A percentile compares a stretch with the other conserved stretches of the same genome.
phyloP scores from a whole-genome alignment of 2,113 vertebrate genomes.

The Lota lota region DNA sequence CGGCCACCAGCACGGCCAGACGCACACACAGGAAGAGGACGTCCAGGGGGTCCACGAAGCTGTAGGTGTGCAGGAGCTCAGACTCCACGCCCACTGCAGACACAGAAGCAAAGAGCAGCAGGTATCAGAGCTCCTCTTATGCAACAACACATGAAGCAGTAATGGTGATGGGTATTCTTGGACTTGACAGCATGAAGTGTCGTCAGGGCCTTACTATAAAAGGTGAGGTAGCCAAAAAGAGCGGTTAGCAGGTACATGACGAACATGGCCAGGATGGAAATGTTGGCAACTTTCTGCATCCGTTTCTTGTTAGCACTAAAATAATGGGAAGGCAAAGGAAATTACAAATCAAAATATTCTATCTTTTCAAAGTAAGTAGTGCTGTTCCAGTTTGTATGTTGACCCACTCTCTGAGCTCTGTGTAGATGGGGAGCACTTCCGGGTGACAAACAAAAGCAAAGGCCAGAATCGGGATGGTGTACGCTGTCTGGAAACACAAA shows the following conservation, averaged over 20 bases:
- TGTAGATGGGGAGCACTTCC: conserved; percentile 86
- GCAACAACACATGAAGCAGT: too few relatives aligned
- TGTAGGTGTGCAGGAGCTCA: conserved; percentile 84
- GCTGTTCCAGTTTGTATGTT: neutral
- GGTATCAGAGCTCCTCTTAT: too few relatives aligned
- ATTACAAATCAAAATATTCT: neutral
- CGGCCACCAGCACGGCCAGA: conserved; percentile 80
- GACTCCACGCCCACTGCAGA: conserved; percentile 72
- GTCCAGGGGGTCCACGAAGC: conserved; percentile 68
- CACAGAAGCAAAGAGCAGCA: too few relatives aligned
- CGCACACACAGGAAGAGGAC: conserved; percentile 79
- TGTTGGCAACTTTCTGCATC: conserved; percentile 82
- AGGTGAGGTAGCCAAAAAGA: conserved; percentile 86
- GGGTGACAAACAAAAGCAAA: conserved; percentile 87
- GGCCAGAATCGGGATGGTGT: conserved; percentile 81
- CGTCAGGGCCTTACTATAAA: conserved; percentile 71
- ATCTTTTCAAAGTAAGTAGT: neutral
- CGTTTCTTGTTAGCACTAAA: conserved; percentile 77
- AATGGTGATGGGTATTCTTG: too few relatives aligned
- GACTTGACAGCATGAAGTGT: too few relatives aligned
- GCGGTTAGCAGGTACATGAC: conserved; percentile 84
- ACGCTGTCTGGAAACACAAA: conserved; percentile 68
- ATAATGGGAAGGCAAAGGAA: neutral
- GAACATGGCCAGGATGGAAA: conserved; percentile 85
- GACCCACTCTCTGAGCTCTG: conserved; percentile 78